Evolutionary conservation across 37 sponge, comb jelly and placozoan genomes (phyloP).

Genomic region (Mnemiopsis leidyi): DNA sequence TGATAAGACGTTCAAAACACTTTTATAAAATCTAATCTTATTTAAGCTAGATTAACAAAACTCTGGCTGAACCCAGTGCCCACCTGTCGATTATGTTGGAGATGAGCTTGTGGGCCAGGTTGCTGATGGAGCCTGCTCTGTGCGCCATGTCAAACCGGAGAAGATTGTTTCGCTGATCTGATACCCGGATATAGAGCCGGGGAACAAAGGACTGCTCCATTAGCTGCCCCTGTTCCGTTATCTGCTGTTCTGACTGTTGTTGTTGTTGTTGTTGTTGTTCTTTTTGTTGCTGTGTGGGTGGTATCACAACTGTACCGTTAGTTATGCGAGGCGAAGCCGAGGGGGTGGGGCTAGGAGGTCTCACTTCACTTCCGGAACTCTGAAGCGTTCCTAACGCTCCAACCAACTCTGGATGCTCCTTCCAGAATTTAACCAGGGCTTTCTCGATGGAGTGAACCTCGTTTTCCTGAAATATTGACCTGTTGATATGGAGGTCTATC

Average conservation of each 20-base stretch:
- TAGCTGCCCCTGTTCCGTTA: background rate
- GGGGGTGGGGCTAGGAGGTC: background rate
- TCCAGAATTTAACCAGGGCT: conserved; percentile 44
- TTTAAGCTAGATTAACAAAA: too few species aligned
- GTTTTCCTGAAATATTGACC: conserved; percentile 39
- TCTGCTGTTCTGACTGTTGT: background rate
- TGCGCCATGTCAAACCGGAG: background rate
- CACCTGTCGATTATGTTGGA: conserved; percentile 50
- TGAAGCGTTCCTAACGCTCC: background rate
- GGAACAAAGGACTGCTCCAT: conserved; percentile 3
- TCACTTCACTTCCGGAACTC: background rate
- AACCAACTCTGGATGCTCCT: background rate
- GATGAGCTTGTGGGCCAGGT: conserved; percentile 53
- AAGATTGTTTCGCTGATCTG: conserved; percentile 17
- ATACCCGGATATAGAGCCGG: background rate
- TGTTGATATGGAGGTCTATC: too few species aligned
- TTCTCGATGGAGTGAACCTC: conserved; percentile 47
- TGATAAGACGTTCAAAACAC: too few species aligned
- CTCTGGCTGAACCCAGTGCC: too few species aligned
- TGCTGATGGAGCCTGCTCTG: background rate
- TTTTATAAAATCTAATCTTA: too few species aligned
- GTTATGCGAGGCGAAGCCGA: background rate
- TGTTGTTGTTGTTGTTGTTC: background rate
- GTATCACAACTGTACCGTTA: background rate
- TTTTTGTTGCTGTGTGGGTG: too few species aligned